Evolutionary conservation across 1,140 invertebrate species (phyloP).

Genomic region (Drosophila punjabiensis): DNA sequence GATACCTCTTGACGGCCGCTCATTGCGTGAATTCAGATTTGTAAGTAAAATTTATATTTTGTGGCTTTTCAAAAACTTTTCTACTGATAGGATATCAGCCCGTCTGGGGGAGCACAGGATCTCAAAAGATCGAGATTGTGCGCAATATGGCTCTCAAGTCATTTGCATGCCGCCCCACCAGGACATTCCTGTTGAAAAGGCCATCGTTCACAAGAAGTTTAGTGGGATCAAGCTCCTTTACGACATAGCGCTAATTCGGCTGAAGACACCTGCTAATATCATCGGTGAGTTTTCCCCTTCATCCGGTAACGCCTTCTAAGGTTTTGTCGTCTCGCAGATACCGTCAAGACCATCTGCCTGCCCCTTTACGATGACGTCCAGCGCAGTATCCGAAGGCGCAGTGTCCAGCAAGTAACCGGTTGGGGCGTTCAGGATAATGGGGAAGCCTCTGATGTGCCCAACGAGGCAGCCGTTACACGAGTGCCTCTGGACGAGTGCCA

Average conservation of each 20-base stretch:
- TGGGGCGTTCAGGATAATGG: background rate
- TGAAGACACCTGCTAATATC: background rate
- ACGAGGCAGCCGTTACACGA: background rate
- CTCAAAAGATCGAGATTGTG: background rate
- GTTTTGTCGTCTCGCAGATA: background rate
- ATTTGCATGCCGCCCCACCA: background rate
- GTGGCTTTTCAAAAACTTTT: background rate
- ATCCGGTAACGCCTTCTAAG: background rate
- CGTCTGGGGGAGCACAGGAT: background rate
- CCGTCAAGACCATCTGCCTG: background rate
- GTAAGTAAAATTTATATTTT: background rate
- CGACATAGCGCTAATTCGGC: background rate
- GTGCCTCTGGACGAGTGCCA: background rate
- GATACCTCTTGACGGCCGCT: background rate
- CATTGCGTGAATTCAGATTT: background rate
- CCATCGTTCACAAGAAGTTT: background rate
- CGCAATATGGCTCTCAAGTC: background rate
- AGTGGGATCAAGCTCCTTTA: fast-evolving
- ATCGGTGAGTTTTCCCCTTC: background rate
- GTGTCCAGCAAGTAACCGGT: background rate
- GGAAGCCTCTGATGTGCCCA: background rate
- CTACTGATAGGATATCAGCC: background rate
- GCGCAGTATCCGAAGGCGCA: background rate
- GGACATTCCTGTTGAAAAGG: background rate
- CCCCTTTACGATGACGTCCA: background rate